Evolutionary conservation across 1,140 invertebrate genomes (phyloP).

Genomic region (Chironomus striatipennis): DNA sequence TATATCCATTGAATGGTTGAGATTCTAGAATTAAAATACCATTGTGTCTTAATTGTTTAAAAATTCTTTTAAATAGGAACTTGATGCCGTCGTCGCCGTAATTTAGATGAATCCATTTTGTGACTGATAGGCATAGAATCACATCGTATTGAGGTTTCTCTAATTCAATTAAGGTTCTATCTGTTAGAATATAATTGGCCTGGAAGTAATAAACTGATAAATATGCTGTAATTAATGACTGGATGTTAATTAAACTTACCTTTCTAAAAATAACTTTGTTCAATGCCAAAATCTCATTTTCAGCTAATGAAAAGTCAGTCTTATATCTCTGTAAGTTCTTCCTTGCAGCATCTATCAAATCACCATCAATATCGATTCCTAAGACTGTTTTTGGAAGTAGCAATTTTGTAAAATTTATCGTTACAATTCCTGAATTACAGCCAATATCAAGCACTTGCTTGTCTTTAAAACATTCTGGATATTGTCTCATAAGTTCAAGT

Average conservation of each 20-base stretch:
- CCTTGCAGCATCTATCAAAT: conserved; percentile 56
- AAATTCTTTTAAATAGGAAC: conserved; percentile 83
- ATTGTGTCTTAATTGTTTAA: conserved; percentile 75
- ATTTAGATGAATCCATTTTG: conserved; percentile 98
- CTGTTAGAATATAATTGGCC: conserved; percentile 86
- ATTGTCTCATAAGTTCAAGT: conserved; percentile 63
- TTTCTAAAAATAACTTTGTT: conserved; percentile 40
- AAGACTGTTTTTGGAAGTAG: conserved; percentile 72
- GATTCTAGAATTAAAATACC: conserved; percentile 88
- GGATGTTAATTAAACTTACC: conserved; percentile 28
- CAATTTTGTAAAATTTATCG: conserved; percentile 72
- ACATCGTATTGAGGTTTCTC: conserved; percentile 86
- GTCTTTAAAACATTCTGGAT: conserved; percentile 71
- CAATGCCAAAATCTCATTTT: conserved; percentile 24
- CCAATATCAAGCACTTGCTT: conserved; percentile 94
- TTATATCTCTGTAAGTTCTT: conserved; percentile 29
- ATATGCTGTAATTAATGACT: too few relatives aligned
- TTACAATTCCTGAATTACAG: conserved; percentile 93
- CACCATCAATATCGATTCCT: conserved; percentile 92
- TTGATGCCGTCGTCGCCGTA: conserved; percentile 94
- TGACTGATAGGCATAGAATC: conserved; percentile 89
- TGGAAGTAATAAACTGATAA: too few relatives aligned
- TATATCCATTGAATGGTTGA: conserved; percentile 86
- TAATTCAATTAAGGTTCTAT: conserved; percentile 66
- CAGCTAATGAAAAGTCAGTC: conserved; percentile 17